Percentiles rank a stretch among this genome's conserved stretches.
Evolutionary conservation across 2,797 vertebrate species (phyloP).

Genomic region (Bovichtus diacanthus): DNA sequence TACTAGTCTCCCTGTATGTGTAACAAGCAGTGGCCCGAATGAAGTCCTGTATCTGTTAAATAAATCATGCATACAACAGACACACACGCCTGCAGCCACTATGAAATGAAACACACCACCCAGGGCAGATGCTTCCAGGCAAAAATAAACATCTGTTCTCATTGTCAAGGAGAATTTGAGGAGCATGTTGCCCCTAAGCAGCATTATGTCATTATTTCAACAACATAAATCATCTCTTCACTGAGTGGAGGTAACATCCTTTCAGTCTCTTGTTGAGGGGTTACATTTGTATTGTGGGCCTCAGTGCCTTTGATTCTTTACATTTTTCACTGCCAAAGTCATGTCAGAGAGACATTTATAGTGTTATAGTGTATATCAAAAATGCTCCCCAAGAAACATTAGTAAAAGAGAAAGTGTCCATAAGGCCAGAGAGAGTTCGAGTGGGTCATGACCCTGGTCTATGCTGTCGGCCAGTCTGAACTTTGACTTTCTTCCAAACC

Average conservation of each 20-base stretch:
- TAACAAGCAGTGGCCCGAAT: conserved; percentile 33
- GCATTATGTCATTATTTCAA: conserved; percentile 40
- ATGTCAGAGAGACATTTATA: too few species aligned
- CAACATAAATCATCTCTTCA: conserved; percentile 64
- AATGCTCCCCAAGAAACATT: too few species aligned
- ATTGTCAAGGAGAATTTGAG: conserved; percentile 51
- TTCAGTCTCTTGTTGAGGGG: not conserved
- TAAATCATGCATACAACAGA: conserved; percentile 65
- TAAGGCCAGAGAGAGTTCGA: too few species aligned
- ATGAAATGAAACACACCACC: conserved; percentile 49
- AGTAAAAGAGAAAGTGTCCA: too few species aligned
- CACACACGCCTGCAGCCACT: conserved; percentile 46
- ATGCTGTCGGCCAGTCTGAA: too few species aligned
- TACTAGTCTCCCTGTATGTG: conserved; percentile 59
- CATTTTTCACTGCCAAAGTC: not conserved
- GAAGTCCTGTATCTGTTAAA: conserved; percentile 58
- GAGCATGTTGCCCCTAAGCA: conserved; percentile 51
- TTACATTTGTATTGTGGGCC: not conserved
- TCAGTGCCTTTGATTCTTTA: conserved; percentile 15
- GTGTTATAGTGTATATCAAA: too few species aligned
- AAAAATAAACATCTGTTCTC: conserved; percentile 68
- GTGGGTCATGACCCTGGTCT: too few species aligned
- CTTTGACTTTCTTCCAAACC: too few species aligned
- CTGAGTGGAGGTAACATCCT: not conserved
- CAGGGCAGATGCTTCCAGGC: conserved; percentile 62